Evolutionary conservation across 2,888 invertebrate genomes (phyloP).

Genomic region (Orthosia incerta): DNA sequence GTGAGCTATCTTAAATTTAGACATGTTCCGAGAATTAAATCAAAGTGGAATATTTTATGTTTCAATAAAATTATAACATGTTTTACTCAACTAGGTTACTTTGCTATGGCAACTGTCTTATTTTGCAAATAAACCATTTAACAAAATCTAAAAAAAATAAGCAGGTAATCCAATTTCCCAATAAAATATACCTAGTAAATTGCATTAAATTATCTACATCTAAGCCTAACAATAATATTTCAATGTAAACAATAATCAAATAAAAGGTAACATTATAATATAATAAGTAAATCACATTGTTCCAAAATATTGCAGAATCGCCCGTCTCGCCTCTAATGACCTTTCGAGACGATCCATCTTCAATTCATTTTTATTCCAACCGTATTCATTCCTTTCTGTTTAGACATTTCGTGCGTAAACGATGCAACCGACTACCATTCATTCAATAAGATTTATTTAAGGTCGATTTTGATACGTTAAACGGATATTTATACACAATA

Average conservation of each 20-base stretch:
- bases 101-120: neutral
- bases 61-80: neutral
- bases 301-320: slow-evolving; percentile 57
- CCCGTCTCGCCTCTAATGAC: slow-evolving; percentile 61
- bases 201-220: neutral
- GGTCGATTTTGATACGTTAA: slow-evolving; percentile 62
- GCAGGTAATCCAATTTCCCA: neutral
- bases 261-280: neutral
- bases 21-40: slow-evolving; percentile 17
- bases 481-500: slow-evolving; percentile 65
- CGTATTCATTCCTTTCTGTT: slow-evolving; percentile 58
- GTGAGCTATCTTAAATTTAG: slow-evolving; percentile 25
- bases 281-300: slow-evolving; percentile 13
- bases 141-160: neutral
- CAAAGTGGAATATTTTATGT: slow-evolving; percentile 14
- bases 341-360: slow-evolving; percentile 62
- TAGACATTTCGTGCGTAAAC: slow-evolving; percentile 66
- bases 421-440: slow-evolving; percentile 49
- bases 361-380: slow-evolving; percentile 63
- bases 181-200: neutral
- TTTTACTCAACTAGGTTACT: slow-evolving; percentile 7
- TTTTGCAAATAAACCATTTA: neutral
- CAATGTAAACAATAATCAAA: neutral
- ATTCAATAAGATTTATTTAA: slow-evolving; percentile 57
- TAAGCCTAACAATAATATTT: neutral